phyloP scores from a whole-genome alignment of 2,888 invertebrate genomes.

The Colletes collaris region DNA sequence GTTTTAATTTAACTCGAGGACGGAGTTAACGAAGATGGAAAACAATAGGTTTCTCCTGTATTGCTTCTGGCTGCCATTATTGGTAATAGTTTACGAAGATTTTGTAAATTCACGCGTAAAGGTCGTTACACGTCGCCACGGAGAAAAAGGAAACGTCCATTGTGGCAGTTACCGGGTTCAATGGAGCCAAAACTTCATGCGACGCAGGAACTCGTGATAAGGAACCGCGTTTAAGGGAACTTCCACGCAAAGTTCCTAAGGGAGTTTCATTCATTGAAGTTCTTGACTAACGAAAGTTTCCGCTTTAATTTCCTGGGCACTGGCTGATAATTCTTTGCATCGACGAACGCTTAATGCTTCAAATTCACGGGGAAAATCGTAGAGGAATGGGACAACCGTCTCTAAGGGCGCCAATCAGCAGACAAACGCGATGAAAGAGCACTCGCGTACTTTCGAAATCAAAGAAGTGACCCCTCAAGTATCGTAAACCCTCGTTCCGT shows the following conservation, averaged over 20 bases:
- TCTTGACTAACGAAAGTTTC: conserved; percentile 37
- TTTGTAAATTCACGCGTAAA: conserved; percentile 1
- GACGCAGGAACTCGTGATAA: conserved; percentile 38
- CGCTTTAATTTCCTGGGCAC: conserved; percentile 18
- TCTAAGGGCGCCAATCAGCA: neutral
- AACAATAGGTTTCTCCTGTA: no score
- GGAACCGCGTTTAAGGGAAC: conserved; percentile 29
- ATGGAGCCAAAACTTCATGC: neutral
- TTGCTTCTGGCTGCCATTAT: no score
- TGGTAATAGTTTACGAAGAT: neutral
- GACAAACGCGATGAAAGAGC: neutral
- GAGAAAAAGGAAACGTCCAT: neutral
- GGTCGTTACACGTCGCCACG: neutral
- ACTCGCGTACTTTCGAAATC: neutral
- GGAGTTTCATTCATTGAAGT: conserved; percentile 30
- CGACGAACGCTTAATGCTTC: neutral
- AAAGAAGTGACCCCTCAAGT: conserved; percentile 6
- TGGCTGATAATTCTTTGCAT: conserved; percentile 29
- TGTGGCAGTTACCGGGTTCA: no score
- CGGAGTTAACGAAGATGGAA: no score
- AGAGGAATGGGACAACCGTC: no score
- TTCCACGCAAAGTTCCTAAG: conserved; percentile 6
- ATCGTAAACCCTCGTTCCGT: conserved; percentile 10
- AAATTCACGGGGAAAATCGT: neutral
- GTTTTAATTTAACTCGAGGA: no score